phyloP scores from a whole-genome alignment of 2,113 vertebrate species.

The Aythya baeri region DNA sequence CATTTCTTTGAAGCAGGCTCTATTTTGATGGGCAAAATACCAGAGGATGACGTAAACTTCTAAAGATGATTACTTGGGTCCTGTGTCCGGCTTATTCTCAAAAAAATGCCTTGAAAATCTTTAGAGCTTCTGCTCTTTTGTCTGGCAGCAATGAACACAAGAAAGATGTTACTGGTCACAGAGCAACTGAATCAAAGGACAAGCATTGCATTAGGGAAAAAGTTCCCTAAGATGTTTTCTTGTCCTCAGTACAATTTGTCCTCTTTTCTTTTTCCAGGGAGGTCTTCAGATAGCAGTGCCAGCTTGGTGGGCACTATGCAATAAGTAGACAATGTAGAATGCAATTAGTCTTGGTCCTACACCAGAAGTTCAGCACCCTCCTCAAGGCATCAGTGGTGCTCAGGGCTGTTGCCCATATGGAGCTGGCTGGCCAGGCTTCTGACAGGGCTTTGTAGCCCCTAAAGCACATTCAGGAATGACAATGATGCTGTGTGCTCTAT shows the following conservation, averaged over 20 bases:
- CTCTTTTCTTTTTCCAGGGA: not conserved
- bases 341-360: not conserved
- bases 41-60: constrained; percentile 73
- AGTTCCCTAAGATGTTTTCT: not conserved
- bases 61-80: constrained; percentile 64
- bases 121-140: constrained; percentile 34
- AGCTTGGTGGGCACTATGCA: accelerated
- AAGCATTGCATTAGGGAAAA: not conserved
- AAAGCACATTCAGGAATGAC: accelerated
- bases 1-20: constrained; percentile 73
- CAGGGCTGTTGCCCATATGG: not conserved
- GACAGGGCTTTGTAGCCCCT: not conserved
- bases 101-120: constrained; percentile 30
- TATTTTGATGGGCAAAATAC: constrained; percentile 77
- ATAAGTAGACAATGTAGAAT: accelerated
- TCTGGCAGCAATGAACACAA: constrained; percentile 30
- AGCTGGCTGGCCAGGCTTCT: not conserved
- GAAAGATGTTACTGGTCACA: not conserved
- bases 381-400: not conserved
- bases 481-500: not conserved
- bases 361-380: not conserved
- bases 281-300: not conserved
- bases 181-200: not conserved
- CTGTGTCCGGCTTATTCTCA: constrained; percentile 47
- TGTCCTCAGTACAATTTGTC: not conserved